Base-by-base conservation (phyloP, 2,797 vertebrate genomes). In the Spondyliosoma cantharus region DNA sequence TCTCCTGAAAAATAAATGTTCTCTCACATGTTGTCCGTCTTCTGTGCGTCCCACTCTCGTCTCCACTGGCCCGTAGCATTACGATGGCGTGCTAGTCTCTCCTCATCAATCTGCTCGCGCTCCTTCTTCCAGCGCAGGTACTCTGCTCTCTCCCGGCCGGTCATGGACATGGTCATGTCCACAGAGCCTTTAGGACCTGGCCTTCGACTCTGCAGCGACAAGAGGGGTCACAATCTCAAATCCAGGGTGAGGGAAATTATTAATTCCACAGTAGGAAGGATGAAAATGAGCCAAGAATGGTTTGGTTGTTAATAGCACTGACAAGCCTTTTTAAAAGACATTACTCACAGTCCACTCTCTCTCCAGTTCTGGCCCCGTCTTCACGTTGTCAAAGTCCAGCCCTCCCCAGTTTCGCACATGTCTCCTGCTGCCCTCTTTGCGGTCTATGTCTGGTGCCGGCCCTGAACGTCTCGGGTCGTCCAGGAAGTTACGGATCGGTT, bases 121-220 rank as follows among this genome's bases (percentile, higher is more conserved):
- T 98, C 97, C 53, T 97, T 95, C 87, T 98, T 98, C 97, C 97
- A 98, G 81, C 97, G 95, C 46, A 97, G 85, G 74, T 98, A 98
- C 76, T 98, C 97, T 0, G 97, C 95, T 9, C 97, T 93, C 78
- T 98, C 97, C 12, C 97, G 95, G 24, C 97, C 97, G 0, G 97
- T 98, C 97, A 98, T 98, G 5, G 96, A 97, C 82, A 98, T 92
- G 0, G 97, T 98, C 97, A 98, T 97, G 90, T 98, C 97, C 53
- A 95, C 15, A 0, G 93, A 82, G 27, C 91, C 84, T 85, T 89
- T 95, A 0, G 62, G 85, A 67, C 91, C 85, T 2, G 95, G 80
- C 83, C 96, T 93, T 29, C 92, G 87, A 80, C 91, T 95, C 94
- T 95, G 52, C 9, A 17, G 24, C 29, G 43, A 74, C 50, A 64